Evolutionary conservation across 2,797 vertebrate species (phyloP).

Genomic region (Acomys russatus): DNA sequence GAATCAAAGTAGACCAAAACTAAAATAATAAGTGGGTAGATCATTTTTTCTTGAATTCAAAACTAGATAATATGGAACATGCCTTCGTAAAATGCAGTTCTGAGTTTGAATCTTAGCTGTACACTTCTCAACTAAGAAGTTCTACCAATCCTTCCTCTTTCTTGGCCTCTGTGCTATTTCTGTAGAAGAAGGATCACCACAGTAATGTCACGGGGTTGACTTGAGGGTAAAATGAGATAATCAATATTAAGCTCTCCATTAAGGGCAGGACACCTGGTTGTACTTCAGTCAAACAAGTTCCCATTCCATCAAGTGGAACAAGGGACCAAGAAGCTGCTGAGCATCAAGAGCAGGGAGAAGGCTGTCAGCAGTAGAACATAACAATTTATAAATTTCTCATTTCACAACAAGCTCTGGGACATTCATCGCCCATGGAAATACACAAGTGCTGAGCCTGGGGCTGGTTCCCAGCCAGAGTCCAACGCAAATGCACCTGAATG

Average conservation of each 20-base stretch:
- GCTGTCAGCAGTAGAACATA: conserved; percentile 83
- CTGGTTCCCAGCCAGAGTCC: conserved; percentile 69
- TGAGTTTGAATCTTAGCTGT: conserved; percentile 42
- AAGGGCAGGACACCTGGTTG: conserved; percentile 18
- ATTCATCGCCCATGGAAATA: conserved; percentile 76
- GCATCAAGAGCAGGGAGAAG: conserved; percentile 72
- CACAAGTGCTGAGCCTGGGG: conserved; percentile 76
- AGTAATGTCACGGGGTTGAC: not conserved
- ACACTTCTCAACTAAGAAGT: not conserved
- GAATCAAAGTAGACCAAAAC: conserved; percentile 27
- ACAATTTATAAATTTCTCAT: conserved; percentile 86
- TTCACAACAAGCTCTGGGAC: conserved; percentile 83
- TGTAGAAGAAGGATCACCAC: not conserved
- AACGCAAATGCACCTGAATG: conserved; percentile 81
- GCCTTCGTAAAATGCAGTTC: conserved; percentile 41
- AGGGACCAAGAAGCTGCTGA: conserved; percentile 67
- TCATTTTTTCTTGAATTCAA: conserved; percentile 34
- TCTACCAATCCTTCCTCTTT: not conserved
- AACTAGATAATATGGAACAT: not conserved
- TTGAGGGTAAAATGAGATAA: not conserved
- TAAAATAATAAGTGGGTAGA: conserved; percentile 27
- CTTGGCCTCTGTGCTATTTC: not conserved
- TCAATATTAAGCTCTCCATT: not conserved
- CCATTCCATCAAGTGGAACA: conserved; percentile 6
- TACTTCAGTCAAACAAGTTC: conserved; percentile 38